Conservation (phyloP, 2,888 invertebrate species). For the Pseudococcus viburni region DNA sequence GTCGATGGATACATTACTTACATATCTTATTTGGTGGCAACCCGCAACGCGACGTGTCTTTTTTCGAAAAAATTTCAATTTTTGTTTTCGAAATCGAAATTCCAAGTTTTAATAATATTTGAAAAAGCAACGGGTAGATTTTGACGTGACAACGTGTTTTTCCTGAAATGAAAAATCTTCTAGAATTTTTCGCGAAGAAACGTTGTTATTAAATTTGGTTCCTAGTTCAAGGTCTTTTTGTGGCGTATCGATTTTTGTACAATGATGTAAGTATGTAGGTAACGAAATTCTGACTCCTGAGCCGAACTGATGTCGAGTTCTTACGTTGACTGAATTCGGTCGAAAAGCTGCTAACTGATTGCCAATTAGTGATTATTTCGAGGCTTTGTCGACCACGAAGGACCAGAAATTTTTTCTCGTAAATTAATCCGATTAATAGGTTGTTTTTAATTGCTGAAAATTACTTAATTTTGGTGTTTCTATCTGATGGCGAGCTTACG, state of each 20-base stretch:
- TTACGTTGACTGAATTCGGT: background rate
- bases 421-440: background rate
- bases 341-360: background rate
- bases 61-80: too few relatives aligned
- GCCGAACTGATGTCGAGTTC: background rate
- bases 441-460: background rate
- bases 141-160: background rate
- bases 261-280: background rate
- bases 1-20: background rate
- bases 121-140: background rate
- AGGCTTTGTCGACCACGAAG: background rate
- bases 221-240: background rate
- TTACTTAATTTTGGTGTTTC: background rate
- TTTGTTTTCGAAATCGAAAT: too few relatives aligned
- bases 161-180: background rate
- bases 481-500: background rate
- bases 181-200: background rate
- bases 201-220: constrained; percentile 40
- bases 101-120: background rate
- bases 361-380: background rate
- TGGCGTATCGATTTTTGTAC: constrained; percentile 28
- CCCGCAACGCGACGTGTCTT: background rate
- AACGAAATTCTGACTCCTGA: background rate
- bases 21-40: too few relatives aligned
- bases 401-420: background rate